Percentiles rank a stretch among this genome's conserved stretches.
These are phyloP conservation scores for Chionis minor DNA, from an alignment of 2,113 vertebrate species.

Conservation along the genomic window DNA sequence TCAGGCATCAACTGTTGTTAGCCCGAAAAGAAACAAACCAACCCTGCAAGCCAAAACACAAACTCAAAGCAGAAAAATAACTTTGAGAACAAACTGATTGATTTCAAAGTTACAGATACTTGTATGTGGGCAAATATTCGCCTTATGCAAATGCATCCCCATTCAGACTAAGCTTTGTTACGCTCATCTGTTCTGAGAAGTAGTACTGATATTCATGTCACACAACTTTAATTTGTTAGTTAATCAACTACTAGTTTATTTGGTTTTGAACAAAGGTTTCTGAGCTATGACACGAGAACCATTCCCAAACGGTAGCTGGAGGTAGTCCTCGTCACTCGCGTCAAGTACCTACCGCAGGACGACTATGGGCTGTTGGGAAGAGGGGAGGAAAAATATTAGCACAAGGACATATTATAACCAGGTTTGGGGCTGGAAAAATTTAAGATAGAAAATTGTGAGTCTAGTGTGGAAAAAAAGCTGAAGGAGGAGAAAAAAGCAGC, in stretches of 20 bases:
- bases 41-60: background rate
- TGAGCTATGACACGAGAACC: background rate
- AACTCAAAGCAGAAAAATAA: background rate
- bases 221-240: background rate
- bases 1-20: background rate
- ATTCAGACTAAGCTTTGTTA: background rate
- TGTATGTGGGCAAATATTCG: background rate
- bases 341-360: background rate
- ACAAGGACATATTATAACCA: background rate
- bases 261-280: background rate
- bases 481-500: background rate
- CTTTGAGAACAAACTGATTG: background rate
- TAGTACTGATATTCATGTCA: background rate
- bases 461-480: background rate
- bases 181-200: background rate
- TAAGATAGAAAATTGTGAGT: background rate
- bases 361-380: background rate
- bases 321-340: background rate
- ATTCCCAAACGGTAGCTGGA: background rate
- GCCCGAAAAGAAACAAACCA: background rate
- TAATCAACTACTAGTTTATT: background rate
- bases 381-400: background rate
- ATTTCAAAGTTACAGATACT: background rate
- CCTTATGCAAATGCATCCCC: background rate
- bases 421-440: background rate